Percentiles rank a stretch among this genome's conserved stretches.
phyloP scores from a whole-genome alignment of 2,888 invertebrate species.

The Phragmatobia fuliginosa region DNA sequence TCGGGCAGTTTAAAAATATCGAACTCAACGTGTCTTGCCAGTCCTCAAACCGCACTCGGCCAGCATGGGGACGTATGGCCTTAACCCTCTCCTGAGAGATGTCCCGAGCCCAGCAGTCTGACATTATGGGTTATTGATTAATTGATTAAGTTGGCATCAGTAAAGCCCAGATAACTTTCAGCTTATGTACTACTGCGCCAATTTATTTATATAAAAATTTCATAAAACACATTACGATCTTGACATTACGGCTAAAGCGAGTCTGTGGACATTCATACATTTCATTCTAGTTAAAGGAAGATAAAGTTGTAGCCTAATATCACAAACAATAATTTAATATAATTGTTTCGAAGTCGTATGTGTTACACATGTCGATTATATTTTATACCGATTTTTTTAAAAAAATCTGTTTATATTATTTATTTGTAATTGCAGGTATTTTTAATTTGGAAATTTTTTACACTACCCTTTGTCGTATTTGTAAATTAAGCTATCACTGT shows the following conservation, averaged over 20 bases:
- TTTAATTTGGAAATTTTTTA: not conserved
- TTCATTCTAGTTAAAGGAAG: slow-evolving; percentile 15
- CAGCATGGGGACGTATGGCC: no score
- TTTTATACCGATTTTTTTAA: not conserved
- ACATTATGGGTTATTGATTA: no score
- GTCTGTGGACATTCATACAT: slow-evolving; percentile 22
- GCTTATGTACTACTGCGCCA: not conserved
- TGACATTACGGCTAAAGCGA: not conserved
- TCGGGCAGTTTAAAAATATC: no score
- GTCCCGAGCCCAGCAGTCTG: no score
- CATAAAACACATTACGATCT: not conserved
- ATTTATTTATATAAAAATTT: not conserved
- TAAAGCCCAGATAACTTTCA: not conserved
- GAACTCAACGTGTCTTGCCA: no score
- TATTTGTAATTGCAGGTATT: not conserved
- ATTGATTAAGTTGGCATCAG: not conserved
- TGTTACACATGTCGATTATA: slow-evolving; percentile 41
- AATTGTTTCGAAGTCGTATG: slow-evolving; percentile 24
- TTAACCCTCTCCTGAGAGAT: no score
- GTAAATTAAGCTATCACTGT: not conserved
- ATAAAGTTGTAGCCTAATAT: slow-evolving; percentile 13
- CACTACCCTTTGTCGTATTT: not conserved
- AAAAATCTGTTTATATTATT: not conserved
- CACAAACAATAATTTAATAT: slow-evolving; percentile 19
- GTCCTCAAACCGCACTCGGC: no score